Percentiles rank a stretch among this genome's conserved stretches.
Evolutionary conservation across 2,113 vertebrate genomes (phyloP).

Genomic region (Beaufortia kweichowensis): DNA sequence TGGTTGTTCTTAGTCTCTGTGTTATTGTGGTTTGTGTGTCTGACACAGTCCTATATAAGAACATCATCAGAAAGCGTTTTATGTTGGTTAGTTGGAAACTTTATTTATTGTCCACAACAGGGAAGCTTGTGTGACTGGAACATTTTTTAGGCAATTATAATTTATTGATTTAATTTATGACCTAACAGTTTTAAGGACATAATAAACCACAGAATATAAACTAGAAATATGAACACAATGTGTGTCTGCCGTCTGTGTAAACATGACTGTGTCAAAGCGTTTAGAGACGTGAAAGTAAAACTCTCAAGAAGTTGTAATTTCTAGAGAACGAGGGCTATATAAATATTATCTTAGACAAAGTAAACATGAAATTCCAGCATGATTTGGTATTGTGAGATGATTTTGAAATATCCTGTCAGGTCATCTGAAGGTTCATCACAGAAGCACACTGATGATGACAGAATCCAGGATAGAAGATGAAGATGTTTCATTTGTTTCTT

Average conservation of each 20-base stretch:
- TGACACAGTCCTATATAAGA: no score
- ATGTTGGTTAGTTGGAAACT: no score
- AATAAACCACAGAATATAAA: constrained; percentile 11
- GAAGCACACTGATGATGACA: background rate
- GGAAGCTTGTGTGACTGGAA: no score
- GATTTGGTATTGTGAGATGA: constrained; percentile 22
- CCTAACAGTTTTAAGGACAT: background rate
- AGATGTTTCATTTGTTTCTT: no score
- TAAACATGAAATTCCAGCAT: constrained; percentile 7
- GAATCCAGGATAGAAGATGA: background rate
- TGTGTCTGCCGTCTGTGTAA: no score
- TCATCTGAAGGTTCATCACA: background rate
- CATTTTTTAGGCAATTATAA: no score
- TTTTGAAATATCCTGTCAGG: background rate
- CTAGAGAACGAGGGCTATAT: background rate
- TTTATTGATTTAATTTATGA: no score
- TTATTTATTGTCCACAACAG: no score
- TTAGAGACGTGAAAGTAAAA: background rate
- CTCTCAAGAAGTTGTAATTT: background rate
- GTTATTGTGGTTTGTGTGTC: no score
- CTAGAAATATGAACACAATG: background rate
- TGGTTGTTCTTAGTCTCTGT: no score
- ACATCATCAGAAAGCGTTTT: no score
- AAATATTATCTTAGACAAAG: constrained; percentile 33
- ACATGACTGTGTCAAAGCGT: background rate